Percentiles rank a stretch among this genome's conserved stretches.
These are phyloP conservation scores for Fistularia commersonii DNA, from an alignment of 2,797 vertebrate species.

Conservation along the genomic window DNA sequence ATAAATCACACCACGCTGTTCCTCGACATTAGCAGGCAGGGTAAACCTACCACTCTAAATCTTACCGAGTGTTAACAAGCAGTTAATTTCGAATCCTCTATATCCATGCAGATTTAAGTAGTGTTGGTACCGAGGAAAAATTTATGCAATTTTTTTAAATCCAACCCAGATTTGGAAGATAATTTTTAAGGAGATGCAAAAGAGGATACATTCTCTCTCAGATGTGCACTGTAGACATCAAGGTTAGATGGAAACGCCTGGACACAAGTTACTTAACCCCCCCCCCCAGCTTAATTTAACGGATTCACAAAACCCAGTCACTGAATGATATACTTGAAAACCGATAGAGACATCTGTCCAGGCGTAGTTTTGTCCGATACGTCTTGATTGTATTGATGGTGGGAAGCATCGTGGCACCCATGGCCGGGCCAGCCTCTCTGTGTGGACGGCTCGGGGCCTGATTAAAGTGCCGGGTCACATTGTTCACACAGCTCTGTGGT, in stretches of 20 bases:
- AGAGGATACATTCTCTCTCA: too few species aligned
- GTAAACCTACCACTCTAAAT: constrained; percentile 23
- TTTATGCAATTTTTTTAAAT: too few species aligned
- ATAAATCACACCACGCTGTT: constrained; percentile 64
- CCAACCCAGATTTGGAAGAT: too few species aligned
- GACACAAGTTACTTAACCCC: too few species aligned
- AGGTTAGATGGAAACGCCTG: too few species aligned
- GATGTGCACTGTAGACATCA: too few species aligned
- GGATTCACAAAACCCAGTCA: too few species aligned
- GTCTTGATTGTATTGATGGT: constrained; percentile 9
- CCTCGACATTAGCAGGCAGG: constrained; percentile 38
- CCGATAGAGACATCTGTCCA: neutral
- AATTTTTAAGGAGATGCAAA: too few species aligned
- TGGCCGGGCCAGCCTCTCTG: constrained; percentile 40
- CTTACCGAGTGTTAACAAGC: constrained; percentile 23
- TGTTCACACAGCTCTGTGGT: constrained; percentile 70
- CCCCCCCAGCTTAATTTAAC: too few species aligned
- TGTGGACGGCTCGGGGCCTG: constrained; percentile 54
- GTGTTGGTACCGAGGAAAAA: too few species aligned
- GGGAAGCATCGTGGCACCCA: constrained; percentile 35
- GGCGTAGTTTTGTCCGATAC: neutral
- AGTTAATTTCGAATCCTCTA: constrained; percentile 20
- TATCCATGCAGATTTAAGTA: constrained; percentile 5
- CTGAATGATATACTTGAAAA: too few species aligned
- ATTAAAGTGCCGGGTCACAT: constrained; percentile 67